These are phyloP conservation scores for Vulpes lagopus DNA, from an alignment of 2,113 vertebrate genomes.

Conservation along the genomic window DNA sequence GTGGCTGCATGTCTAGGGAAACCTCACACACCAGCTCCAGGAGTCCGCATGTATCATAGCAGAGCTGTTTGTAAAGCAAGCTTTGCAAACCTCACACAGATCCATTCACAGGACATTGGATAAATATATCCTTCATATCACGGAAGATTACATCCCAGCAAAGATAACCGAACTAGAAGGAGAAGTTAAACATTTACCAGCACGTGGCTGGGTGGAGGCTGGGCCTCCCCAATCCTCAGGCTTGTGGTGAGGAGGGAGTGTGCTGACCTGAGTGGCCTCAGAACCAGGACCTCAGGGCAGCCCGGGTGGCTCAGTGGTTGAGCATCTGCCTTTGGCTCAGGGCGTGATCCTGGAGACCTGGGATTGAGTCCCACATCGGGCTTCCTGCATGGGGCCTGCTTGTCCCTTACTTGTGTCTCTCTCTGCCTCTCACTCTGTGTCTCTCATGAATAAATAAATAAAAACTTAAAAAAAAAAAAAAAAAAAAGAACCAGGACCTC, in stretches of 20 bases:
- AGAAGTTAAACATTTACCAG: neutral
- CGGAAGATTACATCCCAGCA: neutral
- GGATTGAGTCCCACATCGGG: too few species aligned
- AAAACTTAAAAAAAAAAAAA: too few species aligned
- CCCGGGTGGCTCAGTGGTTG: too few species aligned
- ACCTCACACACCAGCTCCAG: neutral
- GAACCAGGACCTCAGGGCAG: neutral
- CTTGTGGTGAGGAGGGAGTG: neutral
- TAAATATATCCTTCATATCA: neutral
- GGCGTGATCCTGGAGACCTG: too few species aligned
- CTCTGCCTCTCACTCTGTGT: too few species aligned
- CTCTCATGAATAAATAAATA: too few species aligned
- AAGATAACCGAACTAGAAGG: neutral
- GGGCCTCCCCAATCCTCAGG: neutral
- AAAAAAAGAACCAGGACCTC: neutral
- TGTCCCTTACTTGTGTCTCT: too few species aligned
- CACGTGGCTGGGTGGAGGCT: too few species aligned
- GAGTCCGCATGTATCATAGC: neutral
- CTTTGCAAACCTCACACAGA: fast-evolving
- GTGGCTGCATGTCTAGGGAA: neutral
- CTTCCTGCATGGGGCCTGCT: too few species aligned
- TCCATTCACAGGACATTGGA: neutral
- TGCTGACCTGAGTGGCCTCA: neutral
- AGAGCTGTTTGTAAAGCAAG: neutral
- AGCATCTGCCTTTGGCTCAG: too few species aligned